These are phyloP conservation scores for Ceyx margarethae DNA, from an alignment of 2,113 vertebrate genomes.

Conservation along the genomic window DNA sequence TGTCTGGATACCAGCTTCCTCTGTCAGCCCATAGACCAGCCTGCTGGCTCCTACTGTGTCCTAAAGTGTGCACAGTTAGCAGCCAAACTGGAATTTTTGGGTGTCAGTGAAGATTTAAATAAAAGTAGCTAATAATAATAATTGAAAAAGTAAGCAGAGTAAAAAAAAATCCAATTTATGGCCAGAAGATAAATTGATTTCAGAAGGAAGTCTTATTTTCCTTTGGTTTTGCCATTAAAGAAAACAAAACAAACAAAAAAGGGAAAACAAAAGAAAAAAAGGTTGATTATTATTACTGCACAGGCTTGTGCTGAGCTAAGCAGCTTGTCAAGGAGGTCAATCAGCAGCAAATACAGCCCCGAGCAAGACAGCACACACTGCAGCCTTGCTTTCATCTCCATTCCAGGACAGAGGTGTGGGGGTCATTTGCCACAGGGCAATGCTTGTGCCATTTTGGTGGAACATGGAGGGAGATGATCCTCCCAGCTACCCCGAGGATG, in stretches of 20 bases:
- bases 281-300: background rate
- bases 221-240: background rate
- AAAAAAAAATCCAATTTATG: background rate
- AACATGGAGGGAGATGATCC: background rate
- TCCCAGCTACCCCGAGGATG: background rate
- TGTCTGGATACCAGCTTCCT: background rate
- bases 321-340: background rate
- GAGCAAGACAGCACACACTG: background rate
- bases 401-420: background rate
- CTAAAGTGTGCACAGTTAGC: background rate
- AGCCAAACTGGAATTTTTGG: background rate
- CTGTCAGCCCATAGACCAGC: background rate
- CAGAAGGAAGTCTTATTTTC: background rate
- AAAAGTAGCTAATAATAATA: background rate
- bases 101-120: background rate
- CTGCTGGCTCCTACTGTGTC: background rate
- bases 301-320: slow-evolving; percentile 19
- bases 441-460: slow-evolving; percentile 9
- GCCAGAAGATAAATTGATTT: background rate
- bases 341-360: background rate
- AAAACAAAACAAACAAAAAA: too few species aligned
- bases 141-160: background rate
- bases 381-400: background rate
- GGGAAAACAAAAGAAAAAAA: background rate
- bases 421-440: background rate